phyloP scores from a whole-genome alignment of 2,888 invertebrate genomes.

The Entomobrya multifasciata region DNA sequence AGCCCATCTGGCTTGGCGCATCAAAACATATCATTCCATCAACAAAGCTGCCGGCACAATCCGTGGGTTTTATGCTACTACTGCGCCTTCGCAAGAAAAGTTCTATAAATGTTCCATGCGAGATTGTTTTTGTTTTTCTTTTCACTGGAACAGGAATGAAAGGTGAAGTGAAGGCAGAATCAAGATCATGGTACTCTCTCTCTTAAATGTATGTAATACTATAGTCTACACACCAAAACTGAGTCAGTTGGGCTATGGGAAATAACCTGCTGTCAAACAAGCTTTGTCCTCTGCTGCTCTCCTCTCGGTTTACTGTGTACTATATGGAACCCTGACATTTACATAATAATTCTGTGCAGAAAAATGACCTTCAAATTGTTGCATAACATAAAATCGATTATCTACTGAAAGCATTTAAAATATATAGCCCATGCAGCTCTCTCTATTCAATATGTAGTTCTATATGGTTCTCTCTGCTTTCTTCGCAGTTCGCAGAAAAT shows the following conservation, averaged over 20 bases:
- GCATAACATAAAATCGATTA: conserved; percentile 69
- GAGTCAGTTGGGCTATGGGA: conserved; percentile 1
- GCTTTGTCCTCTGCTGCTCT: background rate
- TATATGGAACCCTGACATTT: conserved; percentile 61
- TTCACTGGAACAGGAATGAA: conserved; percentile 18
- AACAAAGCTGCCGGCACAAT: conserved; percentile 35
- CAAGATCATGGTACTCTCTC: too few species aligned
- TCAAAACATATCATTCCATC: background rate
- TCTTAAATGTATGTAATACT: too few species aligned
- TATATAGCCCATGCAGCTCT: background rate
- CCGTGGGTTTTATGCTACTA: background rate
- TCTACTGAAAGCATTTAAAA: conserved; percentile 43
- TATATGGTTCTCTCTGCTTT: background rate
- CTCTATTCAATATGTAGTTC: background rate
- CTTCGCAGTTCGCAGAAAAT: background rate
- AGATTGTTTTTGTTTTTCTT: conserved; percentile 43
- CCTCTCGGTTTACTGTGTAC: background rate
- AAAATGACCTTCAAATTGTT: conserved; percentile 63
- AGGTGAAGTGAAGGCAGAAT: background rate
- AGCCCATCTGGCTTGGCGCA: background rate
- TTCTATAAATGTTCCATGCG: conserved; percentile 5
- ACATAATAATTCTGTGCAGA: conserved; percentile 50
- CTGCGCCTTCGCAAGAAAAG: conserved; percentile 14
- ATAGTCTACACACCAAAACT: too few species aligned
- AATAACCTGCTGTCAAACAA: conserved; percentile 39